phyloP scores from a whole-genome alignment of 2,797 vertebrate genomes.

The Streptopelia turtur region DNA sequence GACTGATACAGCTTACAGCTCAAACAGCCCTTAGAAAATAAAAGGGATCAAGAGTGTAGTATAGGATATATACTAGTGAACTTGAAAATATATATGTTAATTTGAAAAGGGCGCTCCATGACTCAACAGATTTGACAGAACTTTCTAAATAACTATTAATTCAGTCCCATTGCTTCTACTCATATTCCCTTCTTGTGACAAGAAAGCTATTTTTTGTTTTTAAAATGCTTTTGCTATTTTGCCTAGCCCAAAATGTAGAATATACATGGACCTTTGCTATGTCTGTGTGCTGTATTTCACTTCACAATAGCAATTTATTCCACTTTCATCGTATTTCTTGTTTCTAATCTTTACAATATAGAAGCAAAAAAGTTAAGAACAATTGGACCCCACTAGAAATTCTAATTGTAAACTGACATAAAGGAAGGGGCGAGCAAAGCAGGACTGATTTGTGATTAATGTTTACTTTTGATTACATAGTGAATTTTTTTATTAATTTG shows the following conservation, averaged over 20 bases:
- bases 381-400: not conserved
- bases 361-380: not conserved
- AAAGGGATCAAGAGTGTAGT: not conserved
- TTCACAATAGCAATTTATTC: not conserved
- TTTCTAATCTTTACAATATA: not conserved
- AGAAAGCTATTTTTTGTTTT: not conserved
- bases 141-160: not conserved
- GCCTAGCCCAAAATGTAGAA: not conserved
- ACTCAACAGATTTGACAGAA: not conserved
- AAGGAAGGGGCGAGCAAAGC: not conserved
- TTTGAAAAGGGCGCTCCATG: not conserved
- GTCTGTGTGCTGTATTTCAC: not conserved
- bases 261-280: not conserved
- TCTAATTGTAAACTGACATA: not conserved
- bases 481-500: not conserved
- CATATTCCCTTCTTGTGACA: not conserved
- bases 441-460: not conserved
- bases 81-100: not conserved
- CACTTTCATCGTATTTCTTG: not conserved
- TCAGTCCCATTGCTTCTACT: not conserved
- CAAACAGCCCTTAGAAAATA: not conserved
- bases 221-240: not conserved
- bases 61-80: not conserved
- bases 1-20: not conserved
- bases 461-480: not conserved